These are phyloP conservation scores for Drosophila nr. medialis DNA, from an alignment of 2,888 invertebrate genomes.

Conservation along the genomic window DNA sequence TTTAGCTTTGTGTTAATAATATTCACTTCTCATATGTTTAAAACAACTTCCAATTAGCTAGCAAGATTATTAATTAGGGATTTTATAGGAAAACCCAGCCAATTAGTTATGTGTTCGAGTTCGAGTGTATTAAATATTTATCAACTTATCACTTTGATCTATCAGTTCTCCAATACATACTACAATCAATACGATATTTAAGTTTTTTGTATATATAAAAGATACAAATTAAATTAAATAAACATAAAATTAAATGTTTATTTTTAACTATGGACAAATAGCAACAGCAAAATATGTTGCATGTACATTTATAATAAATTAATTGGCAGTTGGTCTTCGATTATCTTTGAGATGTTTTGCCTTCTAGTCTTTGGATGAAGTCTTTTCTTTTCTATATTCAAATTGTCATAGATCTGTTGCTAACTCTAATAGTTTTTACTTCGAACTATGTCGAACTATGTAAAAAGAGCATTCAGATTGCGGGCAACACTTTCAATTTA, in stretches of 20 bases:
- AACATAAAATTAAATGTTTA: background rate
- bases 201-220: background rate
- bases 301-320: background rate
- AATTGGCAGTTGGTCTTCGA: background rate
- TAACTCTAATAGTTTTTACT: background rate
- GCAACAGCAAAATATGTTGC: no score
- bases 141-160: background rate
- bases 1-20: no score
- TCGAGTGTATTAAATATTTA: background rate
- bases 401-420: background rate
- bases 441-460: background rate
- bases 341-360: background rate
- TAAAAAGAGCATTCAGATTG: conserved; percentile 33
- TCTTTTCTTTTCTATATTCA: background rate
- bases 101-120: background rate
- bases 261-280: background rate
- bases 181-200: background rate
- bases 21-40: background rate
- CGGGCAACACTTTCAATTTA: background rate
- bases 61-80: background rate
- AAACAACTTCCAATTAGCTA: background rate
- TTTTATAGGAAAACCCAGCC: background rate
- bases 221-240: background rate
- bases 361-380: background rate
- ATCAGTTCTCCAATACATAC: background rate